These are phyloP conservation scores for Eupithecia pulchellata DNA, from an alignment of 2,888 invertebrate genomes.

Conservation along the genomic window DNA sequence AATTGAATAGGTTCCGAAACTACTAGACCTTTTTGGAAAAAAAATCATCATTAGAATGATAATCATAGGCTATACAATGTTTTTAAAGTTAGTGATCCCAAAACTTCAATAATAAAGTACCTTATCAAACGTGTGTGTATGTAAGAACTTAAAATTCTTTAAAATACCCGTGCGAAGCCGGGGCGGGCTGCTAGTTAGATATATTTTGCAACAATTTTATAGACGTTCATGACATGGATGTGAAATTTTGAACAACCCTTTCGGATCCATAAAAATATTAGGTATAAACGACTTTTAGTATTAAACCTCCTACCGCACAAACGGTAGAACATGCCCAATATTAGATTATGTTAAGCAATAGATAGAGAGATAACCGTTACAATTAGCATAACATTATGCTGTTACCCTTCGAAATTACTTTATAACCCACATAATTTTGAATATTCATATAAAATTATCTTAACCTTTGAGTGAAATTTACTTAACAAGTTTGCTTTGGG, in stretches of 20 bases:
- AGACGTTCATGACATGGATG: too few relatives aligned
- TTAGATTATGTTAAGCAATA: slow-evolving; percentile 13
- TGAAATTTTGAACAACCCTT: not conserved
- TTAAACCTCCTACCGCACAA: not conserved
- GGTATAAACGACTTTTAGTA: not conserved
- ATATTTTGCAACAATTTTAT: not conserved
- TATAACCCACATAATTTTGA: slow-evolving; percentile 24
- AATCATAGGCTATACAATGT: too few relatives aligned
- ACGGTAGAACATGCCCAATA: not conserved
- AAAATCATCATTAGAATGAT: too few relatives aligned
- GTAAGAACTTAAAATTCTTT: too few relatives aligned
- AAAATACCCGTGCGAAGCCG: too few relatives aligned
- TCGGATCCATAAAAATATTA: not conserved
- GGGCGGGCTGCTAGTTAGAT: too few relatives aligned
- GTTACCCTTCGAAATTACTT: slow-evolving; percentile 24
- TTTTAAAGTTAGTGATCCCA: too few relatives aligned
- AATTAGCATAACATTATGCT: slow-evolving; percentile 25
- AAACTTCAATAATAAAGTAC: too few relatives aligned
- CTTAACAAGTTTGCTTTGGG: slow-evolving; percentile 11
- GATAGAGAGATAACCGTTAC: slow-evolving; percentile 14
- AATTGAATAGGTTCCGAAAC: too few relatives aligned
- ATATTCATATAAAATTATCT: slow-evolving; percentile 26
- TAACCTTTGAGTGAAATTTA: slow-evolving; percentile 20
- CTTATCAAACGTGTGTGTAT: too few relatives aligned
- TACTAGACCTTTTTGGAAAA: too few relatives aligned